phyloP scores from a whole-genome alignment of 1,140 invertebrate species.

The Laupala kohalensis region DNA sequence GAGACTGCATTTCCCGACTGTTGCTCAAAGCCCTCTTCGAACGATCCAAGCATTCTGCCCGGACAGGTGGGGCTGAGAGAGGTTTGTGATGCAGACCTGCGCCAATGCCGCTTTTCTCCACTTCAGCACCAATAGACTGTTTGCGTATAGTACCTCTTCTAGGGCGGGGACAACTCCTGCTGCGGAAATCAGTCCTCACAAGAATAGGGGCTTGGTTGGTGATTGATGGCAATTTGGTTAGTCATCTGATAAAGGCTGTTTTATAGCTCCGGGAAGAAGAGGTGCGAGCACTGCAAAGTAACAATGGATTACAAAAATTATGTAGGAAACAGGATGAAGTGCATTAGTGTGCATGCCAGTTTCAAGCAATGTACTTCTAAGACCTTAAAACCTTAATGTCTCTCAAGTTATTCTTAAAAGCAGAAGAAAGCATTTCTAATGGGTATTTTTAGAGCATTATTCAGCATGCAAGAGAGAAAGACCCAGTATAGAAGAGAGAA shows the following conservation, averaged over 20 bases:
- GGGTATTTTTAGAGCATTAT: too few species aligned
- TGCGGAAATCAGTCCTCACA: conserved; percentile 9
- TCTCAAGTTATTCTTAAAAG: too few species aligned
- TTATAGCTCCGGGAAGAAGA: conserved; percentile 31
- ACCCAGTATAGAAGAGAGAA: too few species aligned
- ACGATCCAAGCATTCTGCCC: neutral
- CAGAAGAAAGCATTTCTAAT: too few species aligned
- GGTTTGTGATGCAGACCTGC: neutral
- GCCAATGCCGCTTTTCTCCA: neutral
- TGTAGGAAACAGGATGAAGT: neutral
- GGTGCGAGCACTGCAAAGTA: conserved; percentile 34
- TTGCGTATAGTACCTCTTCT: conserved; percentile 1
- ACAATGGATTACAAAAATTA: conserved; percentile 1
- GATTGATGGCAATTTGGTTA: conserved; percentile 26
- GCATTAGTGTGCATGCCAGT: neutral
- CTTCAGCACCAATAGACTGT: neutral
- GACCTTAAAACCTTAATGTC: too few species aligned
- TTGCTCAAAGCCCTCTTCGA: conserved; percentile 3
- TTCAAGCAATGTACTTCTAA: neutral
- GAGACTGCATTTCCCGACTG: conserved; percentile 2
- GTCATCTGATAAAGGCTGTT: conserved; percentile 39
- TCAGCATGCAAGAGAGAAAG: too few species aligned
- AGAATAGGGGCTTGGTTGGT: conserved; percentile 5
- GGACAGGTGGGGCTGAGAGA: neutral
- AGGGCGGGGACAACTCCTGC: conserved; percentile 4